Evolutionary conservation across 2,888 invertebrate species (phyloP).

Genomic region (Dasysyrphus albostriatus): DNA sequence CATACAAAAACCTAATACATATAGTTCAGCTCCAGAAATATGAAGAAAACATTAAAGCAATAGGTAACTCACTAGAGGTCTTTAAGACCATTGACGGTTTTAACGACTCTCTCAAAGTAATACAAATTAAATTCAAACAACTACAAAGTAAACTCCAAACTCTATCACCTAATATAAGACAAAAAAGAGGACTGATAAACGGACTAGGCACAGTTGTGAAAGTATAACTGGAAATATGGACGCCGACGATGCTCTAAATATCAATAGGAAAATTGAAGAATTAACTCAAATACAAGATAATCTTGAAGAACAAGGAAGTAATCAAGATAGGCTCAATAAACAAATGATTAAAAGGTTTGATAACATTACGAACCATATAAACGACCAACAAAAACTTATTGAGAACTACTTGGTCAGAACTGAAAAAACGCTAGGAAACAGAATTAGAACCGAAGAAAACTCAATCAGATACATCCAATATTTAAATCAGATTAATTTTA

Average conservation of each 20-base stretch:
- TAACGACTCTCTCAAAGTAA: not conserved
- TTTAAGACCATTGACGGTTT: constrained; percentile 10
- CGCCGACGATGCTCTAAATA: too few species aligned
- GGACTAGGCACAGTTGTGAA: not conserved
- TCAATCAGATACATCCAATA: not conserved
- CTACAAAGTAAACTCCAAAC: not conserved
- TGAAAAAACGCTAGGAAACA: constrained; percentile 3
- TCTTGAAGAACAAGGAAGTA: not conserved
- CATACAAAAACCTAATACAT: too few species aligned
- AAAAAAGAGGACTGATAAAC: not conserved
- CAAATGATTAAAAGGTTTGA: constrained; percentile 5
- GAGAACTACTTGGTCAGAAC: not conserved
- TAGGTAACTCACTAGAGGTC: constrained; percentile 10
- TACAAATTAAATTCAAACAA: not conserved
- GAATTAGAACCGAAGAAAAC: constrained; percentile 7
- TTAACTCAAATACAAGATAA: not conserved
- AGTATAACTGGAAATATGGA: too few species aligned
- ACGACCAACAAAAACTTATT: constrained; percentile 2
- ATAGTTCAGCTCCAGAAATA: too few species aligned
- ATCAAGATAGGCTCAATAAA: not conserved
- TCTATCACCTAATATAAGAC: not conserved
- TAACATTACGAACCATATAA: not conserved
- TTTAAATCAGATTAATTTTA: not conserved
- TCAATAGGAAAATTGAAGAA: not conserved
- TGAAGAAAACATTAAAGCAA: too few species aligned